Conservation (phyloP, 1,140 invertebrate genomes). For the Panulirus ornatus region DNA sequence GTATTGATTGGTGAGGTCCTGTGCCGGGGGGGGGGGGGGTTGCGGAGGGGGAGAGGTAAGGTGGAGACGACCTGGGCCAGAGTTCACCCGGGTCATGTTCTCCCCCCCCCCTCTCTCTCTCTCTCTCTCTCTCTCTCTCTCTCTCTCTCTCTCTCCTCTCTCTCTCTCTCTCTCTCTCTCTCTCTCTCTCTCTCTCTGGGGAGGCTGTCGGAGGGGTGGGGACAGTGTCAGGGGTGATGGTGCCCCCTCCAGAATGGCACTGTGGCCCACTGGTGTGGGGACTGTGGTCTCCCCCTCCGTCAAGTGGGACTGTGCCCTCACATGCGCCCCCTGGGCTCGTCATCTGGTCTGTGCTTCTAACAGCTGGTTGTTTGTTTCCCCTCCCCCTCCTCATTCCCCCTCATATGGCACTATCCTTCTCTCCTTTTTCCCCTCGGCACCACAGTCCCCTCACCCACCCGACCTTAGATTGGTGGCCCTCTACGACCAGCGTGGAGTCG, state of each 20-base stretch:
- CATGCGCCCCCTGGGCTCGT: no score
- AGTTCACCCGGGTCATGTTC: not conserved
- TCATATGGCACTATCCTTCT: not conserved
- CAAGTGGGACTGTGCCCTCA: no score
- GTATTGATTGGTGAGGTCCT: no score
- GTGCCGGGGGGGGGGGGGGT: not conserved
- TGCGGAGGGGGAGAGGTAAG: not conserved
- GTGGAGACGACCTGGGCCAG: not conserved
- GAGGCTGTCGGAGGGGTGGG: not conserved
- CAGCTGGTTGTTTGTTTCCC: not conserved
- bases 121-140: not conserved
- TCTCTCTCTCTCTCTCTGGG: conserved; percentile 7
- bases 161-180: conserved; percentile 6
- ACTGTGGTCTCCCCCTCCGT: no score
- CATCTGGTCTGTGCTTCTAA: not conserved
- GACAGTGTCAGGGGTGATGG: not conserved
- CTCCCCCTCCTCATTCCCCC: not conserved
- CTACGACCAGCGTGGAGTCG: not conserved
- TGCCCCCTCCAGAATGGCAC: not conserved
- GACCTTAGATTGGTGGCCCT: not conserved
- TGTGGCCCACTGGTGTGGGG: not conserved
- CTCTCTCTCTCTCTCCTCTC: not conserved
- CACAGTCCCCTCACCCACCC: no score
- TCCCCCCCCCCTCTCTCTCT: not conserved
- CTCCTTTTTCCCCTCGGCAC: no score